These are phyloP conservation scores for Myrmecobius fasciatus DNA, from an alignment of 2,113 vertebrate species.

Conservation along the genomic window DNA sequence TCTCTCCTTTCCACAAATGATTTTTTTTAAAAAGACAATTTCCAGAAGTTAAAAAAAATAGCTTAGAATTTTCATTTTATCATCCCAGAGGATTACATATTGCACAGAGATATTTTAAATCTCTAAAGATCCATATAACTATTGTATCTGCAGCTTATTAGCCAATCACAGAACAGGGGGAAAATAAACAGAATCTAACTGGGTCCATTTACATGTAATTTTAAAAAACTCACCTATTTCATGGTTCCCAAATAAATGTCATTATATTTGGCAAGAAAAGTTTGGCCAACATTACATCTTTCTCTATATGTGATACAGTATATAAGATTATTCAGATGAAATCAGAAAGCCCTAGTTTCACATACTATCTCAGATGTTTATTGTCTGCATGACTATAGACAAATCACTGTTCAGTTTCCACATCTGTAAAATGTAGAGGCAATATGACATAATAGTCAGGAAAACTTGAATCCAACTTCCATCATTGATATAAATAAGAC, in stretches of 20 bases:
- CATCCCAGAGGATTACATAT: conserved; percentile 50
- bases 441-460: not conserved
- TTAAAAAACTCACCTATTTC: conserved; percentile 36
- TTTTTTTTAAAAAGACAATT: conserved; percentile 35
- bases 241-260: conserved; percentile 49
- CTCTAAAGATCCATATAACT: conserved; percentile 22
- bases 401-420: not conserved
- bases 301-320: conserved; percentile 31
- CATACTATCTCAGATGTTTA: not conserved
- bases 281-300: conserved; percentile 49
- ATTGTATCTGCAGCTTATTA: conserved; percentile 61
- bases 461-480: not conserved
- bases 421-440: not conserved
- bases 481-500: not conserved
- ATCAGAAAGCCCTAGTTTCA: not conserved
- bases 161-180: conserved; percentile 18
- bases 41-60: conserved; percentile 41
- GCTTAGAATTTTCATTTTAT: conserved; percentile 55
- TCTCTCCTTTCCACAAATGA: not conserved
- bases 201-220: conserved; percentile 52
- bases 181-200: conserved; percentile 21
- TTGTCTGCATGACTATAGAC: not conserved
- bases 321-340: not conserved
- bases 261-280: conserved; percentile 54
- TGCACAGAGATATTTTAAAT: conserved; percentile 57